Evolutionary conservation across 92 coral and sea anemone genomes (phyloP).

Genomic region (Meandrina meandrites): DNA sequence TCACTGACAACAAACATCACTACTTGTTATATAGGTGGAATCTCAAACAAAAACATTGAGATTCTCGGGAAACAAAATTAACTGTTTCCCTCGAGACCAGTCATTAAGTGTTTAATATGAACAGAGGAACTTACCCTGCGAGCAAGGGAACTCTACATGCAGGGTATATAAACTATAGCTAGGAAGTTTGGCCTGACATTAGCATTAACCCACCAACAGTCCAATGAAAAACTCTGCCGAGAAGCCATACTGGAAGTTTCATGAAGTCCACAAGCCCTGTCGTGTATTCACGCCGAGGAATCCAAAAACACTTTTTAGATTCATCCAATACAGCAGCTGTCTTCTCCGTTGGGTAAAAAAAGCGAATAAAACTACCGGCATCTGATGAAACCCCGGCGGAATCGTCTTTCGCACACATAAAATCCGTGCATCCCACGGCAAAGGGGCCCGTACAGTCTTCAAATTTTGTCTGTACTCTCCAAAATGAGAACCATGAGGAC

Average conservation of each 20-base stretch:
- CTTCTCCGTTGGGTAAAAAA: conserved; percentile 77
- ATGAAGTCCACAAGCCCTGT: conserved; percentile 74
- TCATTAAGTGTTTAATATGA: no score
- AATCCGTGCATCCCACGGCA: conserved; percentile 86
- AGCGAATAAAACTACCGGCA: conserved; percentile 78
- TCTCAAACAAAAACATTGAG: no score
- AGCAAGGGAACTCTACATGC: no score
- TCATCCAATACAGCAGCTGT: conserved; percentile 21
- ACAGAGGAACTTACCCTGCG: no score
- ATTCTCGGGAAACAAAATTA: no score
- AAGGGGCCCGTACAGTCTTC: conserved; percentile 76
- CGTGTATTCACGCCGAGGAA: conserved; percentile 79
- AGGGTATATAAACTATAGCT: no score
- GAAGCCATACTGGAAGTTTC: conserved; percentile 74
- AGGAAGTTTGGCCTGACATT: no score
- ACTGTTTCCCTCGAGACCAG: no score
- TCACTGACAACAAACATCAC: no score
- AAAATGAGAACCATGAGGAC: conserved; percentile 71
- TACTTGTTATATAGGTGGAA: no score
- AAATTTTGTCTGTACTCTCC: conserved; percentile 53
- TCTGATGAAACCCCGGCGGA: background rate
- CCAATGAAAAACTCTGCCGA: conserved; percentile 81
- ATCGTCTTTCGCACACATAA: conserved; percentile 68
- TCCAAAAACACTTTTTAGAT: conserved; percentile 55
- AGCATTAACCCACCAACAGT: conserved; percentile 61